Evolutionary conservation across 2,113 vertebrate genomes (phyloP).

Genomic region (Chloropsis hardwickii): DNA sequence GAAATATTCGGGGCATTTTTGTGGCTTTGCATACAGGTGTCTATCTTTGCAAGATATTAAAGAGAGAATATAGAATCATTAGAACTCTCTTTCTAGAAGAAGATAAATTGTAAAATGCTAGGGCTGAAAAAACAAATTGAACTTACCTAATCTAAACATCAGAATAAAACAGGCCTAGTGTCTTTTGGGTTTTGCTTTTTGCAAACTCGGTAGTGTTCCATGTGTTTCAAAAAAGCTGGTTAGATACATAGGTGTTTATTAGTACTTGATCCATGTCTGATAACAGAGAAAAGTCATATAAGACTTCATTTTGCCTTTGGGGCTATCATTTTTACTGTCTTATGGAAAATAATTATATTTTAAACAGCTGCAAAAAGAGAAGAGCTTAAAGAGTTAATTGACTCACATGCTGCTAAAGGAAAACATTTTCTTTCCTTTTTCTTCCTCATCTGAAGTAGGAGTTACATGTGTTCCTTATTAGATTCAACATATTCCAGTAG

Average conservation of each 20-base stretch:
- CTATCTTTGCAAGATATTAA: neutral
- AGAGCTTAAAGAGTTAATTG: slow-evolving; percentile 8
- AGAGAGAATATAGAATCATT: neutral
- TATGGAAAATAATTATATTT: neutral
- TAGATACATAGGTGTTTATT: neutral
- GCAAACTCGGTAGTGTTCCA: neutral
- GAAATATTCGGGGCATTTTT: neutral
- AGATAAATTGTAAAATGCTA: neutral
- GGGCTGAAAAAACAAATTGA: neutral
- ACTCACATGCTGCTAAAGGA: neutral
- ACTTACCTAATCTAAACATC: neutral
- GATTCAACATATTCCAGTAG: neutral
- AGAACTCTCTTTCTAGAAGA: neutral
- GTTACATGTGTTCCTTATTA: slow-evolving; percentile 40
- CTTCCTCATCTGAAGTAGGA: slow-evolving; percentile 7
- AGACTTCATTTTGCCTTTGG: neutral
- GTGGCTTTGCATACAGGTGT: neutral
- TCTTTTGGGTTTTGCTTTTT: neutral
- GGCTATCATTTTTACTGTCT: neutral
- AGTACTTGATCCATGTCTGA: neutral
- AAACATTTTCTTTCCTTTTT: neutral
- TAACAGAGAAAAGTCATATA: neutral
- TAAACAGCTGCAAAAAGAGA: neutral
- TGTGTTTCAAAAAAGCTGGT: neutral
- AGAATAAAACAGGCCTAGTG: neutral